Evolutionary conservation across 2,113 vertebrate species (phyloP).

Genomic region (Odocoileus virginianus): DNA sequence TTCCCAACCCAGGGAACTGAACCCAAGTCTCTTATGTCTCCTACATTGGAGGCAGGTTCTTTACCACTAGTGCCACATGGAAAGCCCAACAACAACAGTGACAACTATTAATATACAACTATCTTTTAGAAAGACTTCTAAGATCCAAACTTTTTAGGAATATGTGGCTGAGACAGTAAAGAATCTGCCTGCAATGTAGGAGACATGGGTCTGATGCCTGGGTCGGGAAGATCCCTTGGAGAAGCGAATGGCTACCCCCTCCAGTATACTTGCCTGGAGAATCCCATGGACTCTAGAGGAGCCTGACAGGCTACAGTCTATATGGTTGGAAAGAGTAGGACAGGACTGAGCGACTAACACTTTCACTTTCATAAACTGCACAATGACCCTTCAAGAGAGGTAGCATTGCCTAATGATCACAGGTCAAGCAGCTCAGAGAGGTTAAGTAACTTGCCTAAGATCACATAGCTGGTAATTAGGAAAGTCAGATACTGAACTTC

Average conservation of each 20-base stretch:
- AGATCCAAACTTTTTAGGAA: background rate
- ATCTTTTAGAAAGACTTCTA: background rate
- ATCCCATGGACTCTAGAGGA: background rate
- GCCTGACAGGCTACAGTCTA: background rate
- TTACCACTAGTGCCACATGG: background rate
- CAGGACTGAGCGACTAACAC: accelerated
- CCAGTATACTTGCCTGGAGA: background rate
- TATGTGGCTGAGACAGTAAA: background rate
- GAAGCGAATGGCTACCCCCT: background rate
- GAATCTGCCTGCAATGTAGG: background rate
- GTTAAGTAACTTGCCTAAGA: background rate
- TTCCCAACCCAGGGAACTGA: background rate
- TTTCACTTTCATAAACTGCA: background rate
- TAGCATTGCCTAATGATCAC: background rate
- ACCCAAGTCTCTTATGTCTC: background rate
- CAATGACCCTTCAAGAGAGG: background rate
- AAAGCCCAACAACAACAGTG: background rate
- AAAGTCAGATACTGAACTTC: background rate
- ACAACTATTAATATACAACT: background rate
- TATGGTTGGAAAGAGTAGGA: background rate
- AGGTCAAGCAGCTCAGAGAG: background rate
- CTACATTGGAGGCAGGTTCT: background rate
- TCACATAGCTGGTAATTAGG: background rate
- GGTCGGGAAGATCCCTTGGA: background rate
- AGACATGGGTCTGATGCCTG: background rate